Percentiles rank a stretch among this genome's conserved stretches.
Evolutionary conservation across 2,113 vertebrate genomes (phyloP).

Genomic region (Ranitomeya variabilis): DNA sequence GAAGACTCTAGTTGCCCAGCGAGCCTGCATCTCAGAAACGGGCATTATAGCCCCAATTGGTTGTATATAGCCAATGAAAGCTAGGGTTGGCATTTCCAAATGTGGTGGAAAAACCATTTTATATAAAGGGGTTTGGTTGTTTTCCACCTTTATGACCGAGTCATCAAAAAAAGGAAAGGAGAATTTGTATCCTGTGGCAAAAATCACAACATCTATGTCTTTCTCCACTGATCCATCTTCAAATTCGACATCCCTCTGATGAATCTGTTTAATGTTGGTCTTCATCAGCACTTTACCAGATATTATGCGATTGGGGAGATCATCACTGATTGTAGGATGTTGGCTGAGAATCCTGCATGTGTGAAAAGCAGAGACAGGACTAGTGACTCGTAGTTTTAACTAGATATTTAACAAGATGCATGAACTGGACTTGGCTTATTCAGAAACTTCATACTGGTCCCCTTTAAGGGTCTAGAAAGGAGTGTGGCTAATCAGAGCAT

Average conservation of each 20-base stretch:
- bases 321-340: slow-evolving; percentile 70
- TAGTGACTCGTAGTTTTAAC: neutral
- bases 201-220: slow-evolving; percentile 78
- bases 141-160: slow-evolving; percentile 69
- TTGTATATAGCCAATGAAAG: slow-evolving; percentile 78
- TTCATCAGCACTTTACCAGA: slow-evolving; percentile 79
- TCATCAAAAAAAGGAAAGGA: slow-evolving; percentile 81
- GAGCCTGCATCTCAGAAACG: slow-evolving; percentile 79
- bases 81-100: slow-evolving; percentile 78
- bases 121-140: slow-evolving; percentile 75
- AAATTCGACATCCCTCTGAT: slow-evolving; percentile 75
- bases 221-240: slow-evolving; percentile 74
- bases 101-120: slow-evolving; percentile 80
- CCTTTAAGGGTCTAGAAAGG: neutral
- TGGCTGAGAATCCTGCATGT: slow-evolving; percentile 64
- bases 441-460: neutral
- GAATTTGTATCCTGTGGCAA: slow-evolving; percentile 82
- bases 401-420: neutral
- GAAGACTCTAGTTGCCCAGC: slow-evolving; percentile 81
- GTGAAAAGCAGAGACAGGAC: neutral
- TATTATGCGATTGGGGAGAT: slow-evolving; percentile 82
- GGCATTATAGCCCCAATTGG: slow-evolving; percentile 75
- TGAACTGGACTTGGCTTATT: neutral
- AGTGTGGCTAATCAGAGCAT: too few relatives aligned
- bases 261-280: slow-evolving; percentile 75